Conservation (phyloP, 2,113 vertebrate genomes). For the Mesembrinibis cayennensis region DNA sequence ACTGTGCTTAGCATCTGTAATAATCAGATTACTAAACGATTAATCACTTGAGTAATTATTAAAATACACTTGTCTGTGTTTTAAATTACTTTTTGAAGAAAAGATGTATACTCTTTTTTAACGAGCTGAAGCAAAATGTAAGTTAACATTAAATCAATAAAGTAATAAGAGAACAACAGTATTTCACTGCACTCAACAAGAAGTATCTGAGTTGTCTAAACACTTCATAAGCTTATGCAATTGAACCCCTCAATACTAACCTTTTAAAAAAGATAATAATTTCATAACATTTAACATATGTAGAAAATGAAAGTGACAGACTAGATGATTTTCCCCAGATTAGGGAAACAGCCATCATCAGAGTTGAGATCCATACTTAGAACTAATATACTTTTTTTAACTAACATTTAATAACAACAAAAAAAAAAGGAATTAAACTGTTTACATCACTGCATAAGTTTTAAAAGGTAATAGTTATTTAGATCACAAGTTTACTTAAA, state of each 20-base stretch:
- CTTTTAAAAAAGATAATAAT: not conserved
- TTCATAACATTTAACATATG: not conserved
- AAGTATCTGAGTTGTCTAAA: not conserved
- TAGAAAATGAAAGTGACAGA: not conserved
- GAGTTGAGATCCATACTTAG: not conserved
- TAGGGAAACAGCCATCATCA: not conserved
- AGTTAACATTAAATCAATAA: not conserved
- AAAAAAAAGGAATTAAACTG: not conserved
- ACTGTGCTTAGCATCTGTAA: not conserved
- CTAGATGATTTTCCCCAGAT: not conserved
- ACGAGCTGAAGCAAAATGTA: constrained; percentile 5
- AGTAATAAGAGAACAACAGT: not conserved
- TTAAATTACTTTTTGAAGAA: constrained; percentile 10
- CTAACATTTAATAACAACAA: not conserved
- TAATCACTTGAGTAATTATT: not conserved
- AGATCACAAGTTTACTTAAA: not conserved
- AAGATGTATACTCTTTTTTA: not conserved
- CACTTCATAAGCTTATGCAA: not conserved
- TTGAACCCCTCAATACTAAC: not conserved
- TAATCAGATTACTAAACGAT: not conserved
- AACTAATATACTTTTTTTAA: not conserved
- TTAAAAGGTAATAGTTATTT: not conserved
- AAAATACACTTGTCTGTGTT: constrained; percentile 5
- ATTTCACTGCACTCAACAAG: not conserved
- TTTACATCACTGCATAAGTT: not conserved